Evolutionary conservation across 2,888 invertebrate species (phyloP), one percentile per base, ranked within the genome.

Genomic region (Nesidiocoris tenuis): DNA sequence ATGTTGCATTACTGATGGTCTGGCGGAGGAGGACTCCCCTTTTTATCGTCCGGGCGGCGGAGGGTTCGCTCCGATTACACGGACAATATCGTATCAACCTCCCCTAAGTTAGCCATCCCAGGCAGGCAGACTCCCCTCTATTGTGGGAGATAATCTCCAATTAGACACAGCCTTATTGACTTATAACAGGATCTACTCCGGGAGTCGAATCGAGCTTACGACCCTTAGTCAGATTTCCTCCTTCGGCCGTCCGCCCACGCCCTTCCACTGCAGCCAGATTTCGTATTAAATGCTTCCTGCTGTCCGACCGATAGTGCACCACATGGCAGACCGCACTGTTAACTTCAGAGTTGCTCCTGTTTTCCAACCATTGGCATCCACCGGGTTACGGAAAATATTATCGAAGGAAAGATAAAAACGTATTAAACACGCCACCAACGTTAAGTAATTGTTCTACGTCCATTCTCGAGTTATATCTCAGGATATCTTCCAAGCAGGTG

Each of bases 81-180:
- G 74, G 74, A 54, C 74, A 74, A 74, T 74, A 74, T 74, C 74
- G 57, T 74, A 54, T 64, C 64, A 56, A 64, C 64, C 74, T 74
- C 63, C 65, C 64, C 74, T 65, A 64, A 70, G 70, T 74, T 55
- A 74, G n/a, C 61, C 39, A 39, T n/a, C n/a, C n/a, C n/a, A n/a
- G n/a, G n/a, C n/a, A n/a, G n/a, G 39, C 39, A 39, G 39, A 39
- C 39, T 39, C 70, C 65, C 18, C 56, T 55, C 55, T 56, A 17
- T 17, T 55, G 72, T 24, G 74, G 57, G 70, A 72, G 63, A 63
- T 74, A 74, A 74, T 74, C 74, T 64, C 64, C 74, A 74, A 74
- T 74, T 74, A 74, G 74, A 74, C 74, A 74, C 74, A 74, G 74
- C 74, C 64, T 74, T 74, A 74, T 74, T 74, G 74, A 74, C 74